Evolutionary conservation across 1,140 invertebrate genomes (phyloP), one percentile per base, ranked within the genome.

Genomic region (Drosophila saltans): DNA sequence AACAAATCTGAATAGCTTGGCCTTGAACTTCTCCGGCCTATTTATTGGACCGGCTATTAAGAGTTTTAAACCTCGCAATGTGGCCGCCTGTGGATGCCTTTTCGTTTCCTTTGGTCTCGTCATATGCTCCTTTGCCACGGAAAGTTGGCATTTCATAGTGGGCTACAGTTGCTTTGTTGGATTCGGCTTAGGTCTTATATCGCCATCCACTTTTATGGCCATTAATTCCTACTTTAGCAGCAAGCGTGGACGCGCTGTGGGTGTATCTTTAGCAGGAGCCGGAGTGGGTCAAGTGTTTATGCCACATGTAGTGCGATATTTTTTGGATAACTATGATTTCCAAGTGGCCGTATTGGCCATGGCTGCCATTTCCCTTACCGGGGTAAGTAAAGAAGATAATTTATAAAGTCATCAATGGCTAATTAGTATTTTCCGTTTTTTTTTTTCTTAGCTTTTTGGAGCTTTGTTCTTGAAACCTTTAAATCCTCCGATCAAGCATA

Each of bases 241-340:
- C 66, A 95, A 94, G 85, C 94, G 96, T 60, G 94, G 94, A 45
- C 92, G 94, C 30, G 96, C 96, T 1, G 94, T 96, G 57, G 95
- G 96, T 6, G 84, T 96, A 1, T 94, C 95, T 0, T 94, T 96
- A 92, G 95, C 95, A 1, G 93, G 96, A 10, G 96, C 95, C 40
- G 96, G 95, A 21, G 75, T 96, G 1, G 96, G 96, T 5, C 96
- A 96, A 76, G 95, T 96, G 75, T 73, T 96, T 4, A 95, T 96
- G 93, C 96, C 96, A 0, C 94, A 95, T 67, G 84, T 97, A 33
- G 94, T 96, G 30, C 91, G 94, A 30, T 92, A 93, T 63, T 92
- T 96, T 6, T 72, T 96, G 41, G 92, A 94, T 28, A 90, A 93
- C 43, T 95, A 94, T 79, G 93, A 93, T 6, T 94, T 94, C 74